A percentile compares a stretch with the other conserved stretches of the same genome.
phyloP scores from a whole-genome alignment of 2,888 invertebrate species.

The Troides oblongomaculatus region DNA sequence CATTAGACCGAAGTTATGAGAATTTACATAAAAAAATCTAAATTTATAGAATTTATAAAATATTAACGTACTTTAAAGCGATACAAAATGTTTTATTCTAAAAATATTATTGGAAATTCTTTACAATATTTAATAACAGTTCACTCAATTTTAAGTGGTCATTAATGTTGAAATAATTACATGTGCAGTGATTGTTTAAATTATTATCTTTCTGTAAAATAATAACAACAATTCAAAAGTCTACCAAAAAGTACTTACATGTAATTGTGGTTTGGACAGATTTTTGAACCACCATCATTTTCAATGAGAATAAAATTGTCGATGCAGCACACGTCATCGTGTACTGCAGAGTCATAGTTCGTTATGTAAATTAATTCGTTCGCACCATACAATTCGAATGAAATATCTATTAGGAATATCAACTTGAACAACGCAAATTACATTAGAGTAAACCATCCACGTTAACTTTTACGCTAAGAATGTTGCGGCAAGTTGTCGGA shows the following conservation, averaged over 20 bases:
- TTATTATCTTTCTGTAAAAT: no score
- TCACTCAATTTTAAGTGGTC: no score
- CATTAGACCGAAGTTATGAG: no score
- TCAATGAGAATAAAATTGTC: slow-evolving; percentile 49
- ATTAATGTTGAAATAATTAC: no score
- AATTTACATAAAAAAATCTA: no score
- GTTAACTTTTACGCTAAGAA: slow-evolving; percentile 79
- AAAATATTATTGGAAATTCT: no score
- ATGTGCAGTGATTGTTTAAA: no score
- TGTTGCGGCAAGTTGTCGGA: slow-evolving; percentile 75
- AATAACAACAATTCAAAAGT: not conserved
- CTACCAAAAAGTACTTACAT: not conserved
- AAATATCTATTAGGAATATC: slow-evolving; percentile 54
- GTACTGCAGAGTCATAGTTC: slow-evolving; percentile 55
- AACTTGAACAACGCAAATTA: slow-evolving; percentile 75
- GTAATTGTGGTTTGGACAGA: slow-evolving; percentile 52
- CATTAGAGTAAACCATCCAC: slow-evolving; percentile 78
- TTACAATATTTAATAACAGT: no score
- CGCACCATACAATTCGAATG: slow-evolving; percentile 57
- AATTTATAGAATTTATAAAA: no score
- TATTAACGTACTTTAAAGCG: no score
- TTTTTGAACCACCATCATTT: slow-evolving; percentile 53
- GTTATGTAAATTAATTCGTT: slow-evolving; percentile 56
- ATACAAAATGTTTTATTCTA: no score
- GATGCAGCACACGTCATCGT: slow-evolving; percentile 58